Conservation (phyloP, 2,113 vertebrate species). For the Gobiocypris rarus region DNA sequence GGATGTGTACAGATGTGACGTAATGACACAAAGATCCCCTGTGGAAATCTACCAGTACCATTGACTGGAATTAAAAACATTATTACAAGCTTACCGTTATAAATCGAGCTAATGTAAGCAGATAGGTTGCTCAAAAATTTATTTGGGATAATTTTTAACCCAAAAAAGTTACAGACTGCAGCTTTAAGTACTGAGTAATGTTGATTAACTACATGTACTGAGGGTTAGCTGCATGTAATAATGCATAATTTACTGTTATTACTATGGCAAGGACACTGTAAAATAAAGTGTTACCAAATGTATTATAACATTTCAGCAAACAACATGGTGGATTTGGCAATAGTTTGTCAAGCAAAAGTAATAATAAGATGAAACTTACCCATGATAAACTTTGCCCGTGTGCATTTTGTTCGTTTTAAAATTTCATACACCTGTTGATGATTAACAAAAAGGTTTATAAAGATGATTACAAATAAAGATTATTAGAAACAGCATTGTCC, state of each 20-base stretch:
- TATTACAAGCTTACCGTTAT: too few relatives aligned
- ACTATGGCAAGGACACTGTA: neutral
- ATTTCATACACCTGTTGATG: constrained; percentile 88
- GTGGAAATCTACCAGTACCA: too few relatives aligned
- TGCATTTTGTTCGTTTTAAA: constrained; percentile 90
- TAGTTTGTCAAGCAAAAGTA: neutral
- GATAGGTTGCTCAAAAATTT: too few relatives aligned
- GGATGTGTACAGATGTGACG: too few relatives aligned
- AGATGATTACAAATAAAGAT: constrained; percentile 5
- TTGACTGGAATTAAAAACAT: too few relatives aligned
- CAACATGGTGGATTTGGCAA: neutral
- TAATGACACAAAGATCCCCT: too few relatives aligned
- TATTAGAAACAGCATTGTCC: neutral
- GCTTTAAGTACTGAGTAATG: neutral
- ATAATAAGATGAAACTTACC: constrained; percentile 77
- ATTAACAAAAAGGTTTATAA: constrained; percentile 7
- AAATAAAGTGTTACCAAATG: neutral
- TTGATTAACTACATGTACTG: neutral
- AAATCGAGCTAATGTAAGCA: too few relatives aligned
- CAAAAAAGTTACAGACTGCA: too few relatives aligned
- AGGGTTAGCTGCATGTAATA: neutral
- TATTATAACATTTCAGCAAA: neutral
- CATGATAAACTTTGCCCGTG: constrained; percentile 87
- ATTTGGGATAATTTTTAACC: too few relatives aligned
- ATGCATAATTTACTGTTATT: neutral